phyloP scores from a whole-genome alignment of 1,140 invertebrate species.

The Panulirus ornatus region DNA sequence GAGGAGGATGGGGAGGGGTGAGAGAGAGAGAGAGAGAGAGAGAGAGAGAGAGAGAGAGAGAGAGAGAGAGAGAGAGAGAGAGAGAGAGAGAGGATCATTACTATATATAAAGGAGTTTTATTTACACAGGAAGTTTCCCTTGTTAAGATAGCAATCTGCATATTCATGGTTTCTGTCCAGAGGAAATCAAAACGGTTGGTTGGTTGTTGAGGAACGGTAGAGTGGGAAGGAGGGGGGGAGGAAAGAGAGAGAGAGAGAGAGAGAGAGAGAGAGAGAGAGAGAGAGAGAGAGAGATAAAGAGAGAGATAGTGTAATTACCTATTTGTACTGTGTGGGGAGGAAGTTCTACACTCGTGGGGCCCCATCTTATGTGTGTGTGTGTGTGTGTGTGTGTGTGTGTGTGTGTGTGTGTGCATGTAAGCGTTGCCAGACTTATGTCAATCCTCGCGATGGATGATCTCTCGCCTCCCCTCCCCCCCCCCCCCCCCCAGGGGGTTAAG shows the following conservation, averaged over 20 bases:
- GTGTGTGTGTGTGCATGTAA: background rate
- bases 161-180: conserved; percentile 39
- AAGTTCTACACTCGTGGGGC: too few relatives aligned
- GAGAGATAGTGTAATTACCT: too few relatives aligned
- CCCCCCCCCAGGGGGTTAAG: background rate
- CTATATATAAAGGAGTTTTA: conserved; percentile 8
- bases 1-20: background rate
- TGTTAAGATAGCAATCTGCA: conserved; percentile 24
- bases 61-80: conserved; percentile 12
- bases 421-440: background rate
- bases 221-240: background rate
- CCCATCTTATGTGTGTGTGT: too few relatives aligned
- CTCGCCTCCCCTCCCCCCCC: background rate
- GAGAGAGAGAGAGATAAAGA: too few relatives aligned
- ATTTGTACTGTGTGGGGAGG: too few relatives aligned
- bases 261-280: too few relatives aligned
- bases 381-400: conserved; percentile 6
- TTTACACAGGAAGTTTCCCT: conserved; percentile 1
- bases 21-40: background rate
- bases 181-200: background rate
- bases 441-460: conserved; percentile 24
- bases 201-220: background rate
- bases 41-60: background rate
- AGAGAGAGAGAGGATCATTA: background rate
- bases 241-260: background rate